A percentile compares a stretch with the other conserved stretches of the same genome.
These are phyloP conservation scores for Trissolcus basalis DNA, from an alignment of 1,140 invertebrate genomes.

Conservation along the genomic window DNA sequence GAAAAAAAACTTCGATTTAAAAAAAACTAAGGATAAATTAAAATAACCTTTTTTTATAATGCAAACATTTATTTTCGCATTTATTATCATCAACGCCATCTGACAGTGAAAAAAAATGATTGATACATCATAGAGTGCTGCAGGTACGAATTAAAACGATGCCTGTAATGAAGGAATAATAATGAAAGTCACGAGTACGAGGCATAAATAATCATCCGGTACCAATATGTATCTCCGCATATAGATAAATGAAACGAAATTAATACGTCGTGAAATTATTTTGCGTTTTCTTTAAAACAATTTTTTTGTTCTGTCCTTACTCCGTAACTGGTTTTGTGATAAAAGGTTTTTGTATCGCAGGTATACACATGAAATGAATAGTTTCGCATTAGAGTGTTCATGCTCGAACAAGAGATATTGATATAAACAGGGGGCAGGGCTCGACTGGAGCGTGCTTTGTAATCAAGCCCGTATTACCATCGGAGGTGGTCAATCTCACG, in stretches of 20 bases:
- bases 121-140: constrained; percentile 33
- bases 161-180: constrained; percentile 36
- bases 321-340: constrained; percentile 49
- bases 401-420: constrained; percentile 71
- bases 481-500: constrained; percentile 73
- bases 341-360: constrained; percentile 31
- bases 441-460: constrained; percentile 71
- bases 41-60: no score
- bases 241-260: constrained; percentile 42
- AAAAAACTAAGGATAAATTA: neutral
- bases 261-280: constrained; percentile 53
- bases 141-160: constrained; percentile 39
- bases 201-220: constrained; percentile 36
- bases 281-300: constrained; percentile 34
- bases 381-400: constrained; percentile 59
- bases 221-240: constrained; percentile 35
- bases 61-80: constrained; percentile 22
- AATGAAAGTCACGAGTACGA: constrained; percentile 28
- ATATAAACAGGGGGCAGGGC: constrained; percentile 76
- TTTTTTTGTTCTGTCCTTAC: constrained; percentile 34
- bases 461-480: constrained; percentile 75
- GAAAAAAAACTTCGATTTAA: neutral
- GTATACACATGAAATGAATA: constrained; percentile 55
- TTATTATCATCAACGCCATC: constrained; percentile 30
- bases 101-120: constrained; percentile 20